These are phyloP conservation scores for Octodon degus DNA, from an alignment of 2,113 vertebrate genomes.

Conservation along the genomic window DNA sequence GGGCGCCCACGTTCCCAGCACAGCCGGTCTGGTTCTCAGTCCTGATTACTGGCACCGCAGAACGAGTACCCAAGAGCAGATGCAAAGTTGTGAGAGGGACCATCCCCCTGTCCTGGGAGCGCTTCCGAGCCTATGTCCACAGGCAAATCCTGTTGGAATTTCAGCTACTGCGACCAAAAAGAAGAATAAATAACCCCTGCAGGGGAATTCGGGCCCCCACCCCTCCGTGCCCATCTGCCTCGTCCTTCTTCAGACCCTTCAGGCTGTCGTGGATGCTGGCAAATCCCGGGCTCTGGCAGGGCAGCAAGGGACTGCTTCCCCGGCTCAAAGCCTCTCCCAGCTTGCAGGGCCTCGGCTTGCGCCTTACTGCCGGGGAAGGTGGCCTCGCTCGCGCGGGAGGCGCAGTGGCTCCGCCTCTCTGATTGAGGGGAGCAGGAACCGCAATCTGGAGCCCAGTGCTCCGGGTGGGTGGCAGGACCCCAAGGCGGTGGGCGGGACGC, in stretches of 20 bases:
- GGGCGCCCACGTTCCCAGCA: conserved; percentile 30
- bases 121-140: neutral
- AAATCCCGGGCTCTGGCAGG: neutral
- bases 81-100: neutral
- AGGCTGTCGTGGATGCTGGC: neutral
- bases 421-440: neutral
- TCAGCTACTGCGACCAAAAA: neutral
- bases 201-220: rapidly evolving
- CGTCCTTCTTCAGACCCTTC: neutral
- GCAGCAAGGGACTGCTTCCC: neutral
- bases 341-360: neutral
- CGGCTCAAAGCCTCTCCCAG: neutral
- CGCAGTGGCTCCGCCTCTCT: neutral
- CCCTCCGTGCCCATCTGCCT: neutral
- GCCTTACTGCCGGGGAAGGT: neutral
- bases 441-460: neutral
- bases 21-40: neutral
- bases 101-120: neutral
- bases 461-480: neutral
- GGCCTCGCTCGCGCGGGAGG: neutral
- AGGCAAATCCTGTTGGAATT: neutral
- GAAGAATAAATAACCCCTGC: neutral
- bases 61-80: neutral
- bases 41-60: neutral
- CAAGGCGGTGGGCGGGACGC: neutral